These are phyloP conservation scores for Phania funesta DNA, from an alignment of 2,888 invertebrate genomes.

Conservation along the genomic window DNA sequence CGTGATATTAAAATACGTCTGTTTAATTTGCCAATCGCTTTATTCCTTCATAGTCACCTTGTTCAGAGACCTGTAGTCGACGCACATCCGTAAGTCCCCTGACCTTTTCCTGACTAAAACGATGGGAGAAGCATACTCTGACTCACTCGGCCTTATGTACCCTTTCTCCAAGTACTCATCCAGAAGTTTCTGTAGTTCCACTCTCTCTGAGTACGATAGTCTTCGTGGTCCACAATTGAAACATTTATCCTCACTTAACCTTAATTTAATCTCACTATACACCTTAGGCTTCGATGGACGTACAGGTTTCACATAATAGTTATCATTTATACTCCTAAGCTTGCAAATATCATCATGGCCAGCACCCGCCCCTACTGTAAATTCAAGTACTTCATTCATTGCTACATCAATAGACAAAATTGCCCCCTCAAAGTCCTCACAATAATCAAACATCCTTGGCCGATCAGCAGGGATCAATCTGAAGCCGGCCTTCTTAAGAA, in stretches of 20 bases:
- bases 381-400: not conserved
- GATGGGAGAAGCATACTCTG: not conserved
- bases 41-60: constrained; percentile 28
- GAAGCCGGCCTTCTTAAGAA: not conserved
- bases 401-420: not conserved
- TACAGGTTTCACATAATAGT: not conserved
- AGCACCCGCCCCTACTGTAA: not conserved
- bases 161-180: not conserved
- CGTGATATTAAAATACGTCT: no score
- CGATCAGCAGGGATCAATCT: not conserved
- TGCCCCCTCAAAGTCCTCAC: not conserved
- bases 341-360: not conserved
- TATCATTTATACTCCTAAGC: not conserved
- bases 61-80: not conserved
- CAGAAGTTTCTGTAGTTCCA: not conserved
- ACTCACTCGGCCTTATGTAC: not conserved
- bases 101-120: not conserved
- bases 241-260: not conserved
- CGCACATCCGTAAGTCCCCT: not conserved
- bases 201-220: not conserved
- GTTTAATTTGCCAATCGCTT: no score
- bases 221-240: not conserved
- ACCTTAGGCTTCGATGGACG: not conserved
- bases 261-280: not conserved
- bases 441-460: not conserved